Evolutionary conservation across 2,113 vertebrate genomes (phyloP), one percentile per base, ranked within the genome.

Genomic region (Cygnus atratus): DNA sequence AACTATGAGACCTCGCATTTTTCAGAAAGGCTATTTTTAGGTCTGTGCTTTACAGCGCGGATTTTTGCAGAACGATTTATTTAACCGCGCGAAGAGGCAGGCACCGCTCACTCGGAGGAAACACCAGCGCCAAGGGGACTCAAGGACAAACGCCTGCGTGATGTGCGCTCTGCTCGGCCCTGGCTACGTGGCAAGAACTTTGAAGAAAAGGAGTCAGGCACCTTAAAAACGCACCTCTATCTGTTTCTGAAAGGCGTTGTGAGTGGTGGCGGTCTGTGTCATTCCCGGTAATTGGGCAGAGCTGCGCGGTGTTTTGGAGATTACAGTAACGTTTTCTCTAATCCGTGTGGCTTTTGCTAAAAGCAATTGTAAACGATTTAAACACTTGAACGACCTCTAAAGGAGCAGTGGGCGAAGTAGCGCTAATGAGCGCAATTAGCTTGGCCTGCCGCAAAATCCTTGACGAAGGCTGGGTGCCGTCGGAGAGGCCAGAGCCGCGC

Each of bases 131-230:
- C 4, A 31, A 39, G 58, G 61, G 46, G 10, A 10, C 33, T 18
- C 43, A 3, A 13, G 63, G 41, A 2, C 2, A 3, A 39, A 25
- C 13, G 43, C 43, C 44, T 19, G 46, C 3, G 9, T 11, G 37
- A 9, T 24, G 3, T 22, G 11, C 16, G 10, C n/a, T 31, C 87
- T 57, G 13, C 21, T 28, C 35, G 5, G 35, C 20, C 63, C 43
- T 7, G 0, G 11, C 4, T 1, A 5, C 21, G 52, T 28, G 28
- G 24, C 43, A 35, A 26, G 50, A 16, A 4, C 4, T 54, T 35
- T 8, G 46, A 26, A 59, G 54, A 13, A n/a, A 62, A 67, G 28
- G 14, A 67, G 35, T 25, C 22, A 46, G 44, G 21, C 28, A 15
- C 77, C 61, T 46, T 17, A 66, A 66, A 78, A 83, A 44, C 1